Evolutionary conservation across 2,888 invertebrate species (phyloP), one percentile per base, ranked within the genome.

Genomic region (Papilio demoleus): DNA sequence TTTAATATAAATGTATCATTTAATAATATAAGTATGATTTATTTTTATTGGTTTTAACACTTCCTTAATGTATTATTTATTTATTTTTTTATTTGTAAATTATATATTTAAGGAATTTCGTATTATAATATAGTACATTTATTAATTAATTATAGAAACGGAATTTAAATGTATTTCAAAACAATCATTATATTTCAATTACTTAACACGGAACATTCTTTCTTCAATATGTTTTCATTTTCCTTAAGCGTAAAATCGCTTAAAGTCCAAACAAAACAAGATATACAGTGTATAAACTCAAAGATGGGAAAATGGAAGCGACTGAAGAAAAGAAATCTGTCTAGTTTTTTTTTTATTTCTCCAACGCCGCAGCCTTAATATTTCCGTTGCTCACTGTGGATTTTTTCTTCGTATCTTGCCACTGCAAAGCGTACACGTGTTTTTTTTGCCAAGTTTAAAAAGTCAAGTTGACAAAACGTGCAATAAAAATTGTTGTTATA

Each of bases 331-430:
- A 65, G 40, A 40, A 65, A 56, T 65, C 65, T 56, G 14, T 64
- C 24, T 45, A 31, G 31, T 45, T 63, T 64, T 64, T 53, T 64
- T 64, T 64, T 64, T 64, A 27, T 64, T 64, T 9, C 24, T 27
- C 38, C 38, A 22, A 50, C 64, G 38, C 64, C 50, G 38, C 64
- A 36, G 64, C 38, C 36, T 50, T 50, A 53, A 56, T 53, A 65
- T 65, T 65, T 65, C 56, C 56, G 53, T 65, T 42, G 56, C 40
- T 65, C 65, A 56, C 56, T 65, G 24, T 64, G 53, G 38, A 22
- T 65, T 56, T 65, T 56, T 65, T 56, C 40, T 12, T 65, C 19
- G 17, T 38, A 40, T 40, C 50, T 53, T 24, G 53, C 40, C 38
- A 56, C 40, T 64, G 53, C 50, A 38, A 63, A 24, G 38, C 40